Percentiles rank a stretch among this genome's conserved stretches.
Conservation (phyloP, 2,113 vertebrate genomes). For the Equus przewalskii region DNA sequence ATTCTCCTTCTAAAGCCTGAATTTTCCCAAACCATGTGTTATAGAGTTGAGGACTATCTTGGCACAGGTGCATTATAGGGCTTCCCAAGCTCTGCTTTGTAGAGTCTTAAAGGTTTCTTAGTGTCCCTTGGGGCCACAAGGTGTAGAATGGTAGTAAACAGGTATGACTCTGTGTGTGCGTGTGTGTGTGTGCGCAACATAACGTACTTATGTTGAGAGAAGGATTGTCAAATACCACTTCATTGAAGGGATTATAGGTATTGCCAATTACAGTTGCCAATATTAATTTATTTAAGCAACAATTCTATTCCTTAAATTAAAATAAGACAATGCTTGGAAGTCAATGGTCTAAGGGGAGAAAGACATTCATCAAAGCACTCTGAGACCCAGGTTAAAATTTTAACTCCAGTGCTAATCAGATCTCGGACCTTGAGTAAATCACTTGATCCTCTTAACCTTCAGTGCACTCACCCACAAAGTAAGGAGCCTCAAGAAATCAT, state of each 20-base stretch:
- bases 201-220: not conserved
- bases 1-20: not conserved
- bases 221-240: accelerated
- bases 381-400: not conserved
- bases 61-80: too few species aligned
- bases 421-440: not conserved
- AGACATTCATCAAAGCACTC: not conserved
- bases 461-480: not conserved
- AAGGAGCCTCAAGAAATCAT: not conserved
- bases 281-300: not conserved
- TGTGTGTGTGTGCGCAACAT: not conserved
- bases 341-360: not conserved
- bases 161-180: not conserved
- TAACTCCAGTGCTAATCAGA: not conserved
- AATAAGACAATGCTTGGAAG: not conserved
- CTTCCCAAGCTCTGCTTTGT: not conserved
- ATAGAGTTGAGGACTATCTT: not conserved
- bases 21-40: not conserved
- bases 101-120: not conserved
- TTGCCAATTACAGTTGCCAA: not conserved
- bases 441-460: not conserved
- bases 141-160: not conserved
- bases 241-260: not conserved
- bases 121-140: not conserved
- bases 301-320: not conserved